Conservation (phyloP, 2,113 vertebrate species). For the Macquaria ambigua region DNA sequence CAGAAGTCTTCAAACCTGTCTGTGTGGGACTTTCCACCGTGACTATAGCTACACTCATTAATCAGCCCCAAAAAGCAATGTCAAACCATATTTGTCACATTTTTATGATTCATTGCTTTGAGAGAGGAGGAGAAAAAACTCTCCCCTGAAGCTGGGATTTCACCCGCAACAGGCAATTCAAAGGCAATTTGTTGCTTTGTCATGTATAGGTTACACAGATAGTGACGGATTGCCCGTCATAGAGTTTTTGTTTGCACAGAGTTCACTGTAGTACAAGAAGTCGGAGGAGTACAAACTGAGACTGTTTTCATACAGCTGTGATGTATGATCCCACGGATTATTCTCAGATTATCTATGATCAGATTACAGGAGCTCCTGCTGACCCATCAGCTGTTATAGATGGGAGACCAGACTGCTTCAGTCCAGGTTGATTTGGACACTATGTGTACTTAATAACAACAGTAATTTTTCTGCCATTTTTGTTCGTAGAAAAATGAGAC, state of each 20-base stretch:
- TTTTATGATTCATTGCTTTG: conserved; percentile 81
- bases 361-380: conserved; percentile 55
- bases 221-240: conserved; percentile 75
- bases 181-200: conserved; percentile 84
- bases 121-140: conserved; percentile 63
- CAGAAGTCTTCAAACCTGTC: conserved; percentile 72
- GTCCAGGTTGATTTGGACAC: conserved; percentile 10
- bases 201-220: conserved; percentile 73
- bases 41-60: conserved; percentile 81
- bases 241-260: conserved; percentile 65
- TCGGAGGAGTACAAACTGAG: conserved; percentile 38
- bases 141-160: conserved; percentile 81
- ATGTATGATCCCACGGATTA: conserved; percentile 59
- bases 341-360: conserved; percentile 52
- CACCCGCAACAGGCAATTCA: conserved; percentile 80
- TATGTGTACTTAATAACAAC: too few relatives aligned
- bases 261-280: conserved; percentile 43
- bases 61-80: conserved; percentile 83
- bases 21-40: conserved; percentile 84
- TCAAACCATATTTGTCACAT: conserved; percentile 82
- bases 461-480: not conserved
- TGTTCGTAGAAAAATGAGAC: not conserved
- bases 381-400: conserved; percentile 34
- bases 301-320: conserved; percentile 39
- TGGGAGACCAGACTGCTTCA: not conserved